Conservation (phyloP, 2,113 vertebrate genomes). For the Clarias magur region DNA sequence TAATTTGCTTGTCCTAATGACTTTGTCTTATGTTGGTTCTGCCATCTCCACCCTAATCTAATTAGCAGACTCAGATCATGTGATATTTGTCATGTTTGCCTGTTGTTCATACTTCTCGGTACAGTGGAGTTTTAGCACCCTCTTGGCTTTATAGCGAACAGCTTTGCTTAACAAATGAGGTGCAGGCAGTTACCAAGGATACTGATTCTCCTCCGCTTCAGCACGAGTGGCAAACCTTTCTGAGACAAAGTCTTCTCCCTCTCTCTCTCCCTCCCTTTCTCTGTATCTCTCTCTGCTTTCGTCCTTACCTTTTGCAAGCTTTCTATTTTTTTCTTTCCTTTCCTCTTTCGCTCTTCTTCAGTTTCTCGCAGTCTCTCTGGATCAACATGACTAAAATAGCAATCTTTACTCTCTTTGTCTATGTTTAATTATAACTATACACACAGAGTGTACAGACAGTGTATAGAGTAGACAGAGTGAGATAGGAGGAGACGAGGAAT, state of each 20-base stretch:
- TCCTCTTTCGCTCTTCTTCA: neutral
- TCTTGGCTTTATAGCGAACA: constrained; percentile 60
- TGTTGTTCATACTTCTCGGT: constrained; percentile 3
- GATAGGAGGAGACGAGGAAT: constrained; percentile 1
- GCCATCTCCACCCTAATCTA: neutral
- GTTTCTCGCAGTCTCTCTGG: constrained; percentile 43
- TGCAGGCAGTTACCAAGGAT: constrained; percentile 74
- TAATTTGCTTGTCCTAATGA: constrained; percentile 21
- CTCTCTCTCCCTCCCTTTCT: constrained; percentile 43
- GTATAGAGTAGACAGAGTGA: neutral
- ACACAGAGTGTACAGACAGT: neutral
- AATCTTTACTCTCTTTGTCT: constrained; percentile 7
- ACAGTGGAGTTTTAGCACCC: constrained; percentile 35
- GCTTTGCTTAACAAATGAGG: constrained; percentile 69
- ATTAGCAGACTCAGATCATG: neutral
- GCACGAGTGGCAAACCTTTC: constrained; percentile 64
- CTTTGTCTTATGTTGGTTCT: neutral
- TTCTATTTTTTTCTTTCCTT: constrained; percentile 35
- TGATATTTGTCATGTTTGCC: neutral
- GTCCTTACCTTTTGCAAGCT: constrained; percentile 26
- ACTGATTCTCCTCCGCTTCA: constrained; percentile 59
- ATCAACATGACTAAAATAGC: constrained; percentile 39
- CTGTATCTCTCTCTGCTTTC: neutral
- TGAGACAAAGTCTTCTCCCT: constrained; percentile 11
- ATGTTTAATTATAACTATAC: neutral